Base-by-base conservation (phyloP, 1,140 invertebrate species). In the Paracyclopina nana region DNA sequence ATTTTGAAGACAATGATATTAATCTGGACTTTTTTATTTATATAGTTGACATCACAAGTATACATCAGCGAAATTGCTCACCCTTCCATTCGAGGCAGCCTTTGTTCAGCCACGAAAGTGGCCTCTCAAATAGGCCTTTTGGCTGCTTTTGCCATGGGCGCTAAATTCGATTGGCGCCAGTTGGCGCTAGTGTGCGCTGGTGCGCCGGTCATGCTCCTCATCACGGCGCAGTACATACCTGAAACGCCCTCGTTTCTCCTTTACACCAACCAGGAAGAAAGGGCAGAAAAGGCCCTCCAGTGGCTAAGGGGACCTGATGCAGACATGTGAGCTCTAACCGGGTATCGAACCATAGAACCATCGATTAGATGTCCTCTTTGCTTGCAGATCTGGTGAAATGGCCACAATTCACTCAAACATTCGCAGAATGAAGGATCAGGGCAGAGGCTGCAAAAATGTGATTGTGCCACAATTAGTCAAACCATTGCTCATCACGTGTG, bases 1-100 rank as follows among this genome's bases (percentile, higher is more conserved):
- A n/a, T n/a, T n/a, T n/a, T n/a, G n/a, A n/a, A n/a, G n/a, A n/a
- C n/a, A n/a, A n/a, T n/a, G n/a, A n/a, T n/a, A n/a, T n/a, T n/a
- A n/a, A n/a, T n/a, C n/a, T n/a, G n/a, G n/a, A n/a, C n/a, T n/a
- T n/a, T n/a, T n/a, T n/a, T n/a, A n/a, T n/a, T n/a, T n/a, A n/a
- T n/a, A n/a, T n/a, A n/a, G n/a, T n/a, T n/a, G n/a, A n/a, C n/a
- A n/a, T n/a, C n/a, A n/a, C 66, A 79, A 75, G 78, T 88, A 49
- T 91, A 90, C 65, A 77, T 90, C 54, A 84, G 80, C 50, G 86
- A 92, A 70, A 86, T 86, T 57, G 79, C 84, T 11, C 76, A 82
- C 28, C 79, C 83, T 12, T 76, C 80, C 45, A 79, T 86, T 50
- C 66, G 86, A 57, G 86, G 85, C 1, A 77, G 80, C 54, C 68